These are phyloP conservation scores for Tapera naevia DNA, from an alignment of 2,797 vertebrate genomes.

Conservation along the genomic window DNA sequence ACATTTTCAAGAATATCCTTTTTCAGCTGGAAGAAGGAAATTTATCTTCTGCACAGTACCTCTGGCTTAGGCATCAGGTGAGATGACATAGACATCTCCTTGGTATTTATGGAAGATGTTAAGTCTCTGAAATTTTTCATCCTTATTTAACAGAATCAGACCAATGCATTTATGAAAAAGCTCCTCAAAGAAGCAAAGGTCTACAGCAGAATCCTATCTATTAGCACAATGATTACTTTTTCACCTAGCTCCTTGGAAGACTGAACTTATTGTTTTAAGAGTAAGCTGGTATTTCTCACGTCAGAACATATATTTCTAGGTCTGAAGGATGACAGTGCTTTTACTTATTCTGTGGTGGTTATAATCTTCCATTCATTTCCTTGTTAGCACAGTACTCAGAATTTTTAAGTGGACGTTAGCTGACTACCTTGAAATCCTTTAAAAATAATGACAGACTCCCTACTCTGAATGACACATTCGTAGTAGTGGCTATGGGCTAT, in stretches of 20 bases:
- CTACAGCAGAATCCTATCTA: not conserved
- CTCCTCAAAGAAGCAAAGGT: not conserved
- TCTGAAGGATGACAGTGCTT: not conserved
- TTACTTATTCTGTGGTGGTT: not conserved
- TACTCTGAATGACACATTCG: not conserved
- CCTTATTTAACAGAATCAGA: not conserved
- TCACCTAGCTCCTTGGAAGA: not conserved
- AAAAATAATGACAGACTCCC: not conserved
- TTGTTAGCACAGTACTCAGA: not conserved
- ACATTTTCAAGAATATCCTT: constrained; percentile 84
- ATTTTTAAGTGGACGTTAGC: not conserved
- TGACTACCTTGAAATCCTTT: not conserved
- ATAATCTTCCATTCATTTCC: not conserved
- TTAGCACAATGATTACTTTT: not conserved
- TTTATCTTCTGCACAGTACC: constrained; percentile 86
- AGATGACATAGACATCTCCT: not conserved
- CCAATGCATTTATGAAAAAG: not conserved
- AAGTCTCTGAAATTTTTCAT: not conserved
- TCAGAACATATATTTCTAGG: not conserved
- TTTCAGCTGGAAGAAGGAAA: constrained; percentile 84
- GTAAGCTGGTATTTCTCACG: not conserved
- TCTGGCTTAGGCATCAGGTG: constrained; percentile 95
- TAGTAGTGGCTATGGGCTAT: not conserved
- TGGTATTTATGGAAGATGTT: not conserved
- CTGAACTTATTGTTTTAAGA: not conserved